A percentile compares a stretch with the other conserved stretches of the same genome.
phyloP scores from a whole-genome alignment of 2,797 vertebrate species.

The Chelmon rostratus region DNA sequence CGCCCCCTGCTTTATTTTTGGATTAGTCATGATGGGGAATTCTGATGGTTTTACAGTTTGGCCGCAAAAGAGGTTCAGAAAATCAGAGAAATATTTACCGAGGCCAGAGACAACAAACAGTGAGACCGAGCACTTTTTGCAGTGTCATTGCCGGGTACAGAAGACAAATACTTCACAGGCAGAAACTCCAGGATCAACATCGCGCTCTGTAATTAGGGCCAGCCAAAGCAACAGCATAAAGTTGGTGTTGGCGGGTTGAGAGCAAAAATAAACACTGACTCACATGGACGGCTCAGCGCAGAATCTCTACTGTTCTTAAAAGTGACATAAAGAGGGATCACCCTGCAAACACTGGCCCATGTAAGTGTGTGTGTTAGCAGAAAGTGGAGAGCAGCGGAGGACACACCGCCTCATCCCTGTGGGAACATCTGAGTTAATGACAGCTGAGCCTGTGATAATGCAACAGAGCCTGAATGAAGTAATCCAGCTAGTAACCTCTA shows the following conservation, averaged over 20 bases:
- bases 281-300: conserved; percentile 19
- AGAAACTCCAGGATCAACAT: conserved; percentile 52
- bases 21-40: conserved; percentile 55
- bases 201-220: conserved; percentile 58
- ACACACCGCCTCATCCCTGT: conserved; percentile 47
- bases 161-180: conserved; percentile 54
- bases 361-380: background rate
- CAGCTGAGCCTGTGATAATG: conserved; percentile 70
- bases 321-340: conserved; percentile 33
- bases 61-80: conserved; percentile 46
- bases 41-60: conserved; percentile 52
- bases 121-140: conserved; percentile 51
- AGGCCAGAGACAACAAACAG: conserved; percentile 48
- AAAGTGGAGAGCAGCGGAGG: conserved; percentile 20
- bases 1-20: conserved; percentile 44
- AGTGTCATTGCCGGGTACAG: conserved; percentile 48
- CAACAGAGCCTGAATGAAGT: conserved; percentile 60
- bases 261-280: conserved; percentile 58
- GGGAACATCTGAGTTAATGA: conserved; percentile 66
- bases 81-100: conserved; percentile 61
- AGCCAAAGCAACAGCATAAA: conserved; percentile 11
- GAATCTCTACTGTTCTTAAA: conserved; percentile 33
- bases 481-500: conserved; percentile 62
- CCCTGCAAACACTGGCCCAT: conserved; percentile 9
- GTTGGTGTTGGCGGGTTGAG: conserved; percentile 38